Conservation (phyloP, 2,113 vertebrate genomes). For the Lethenteron camtschaticum region DNA sequence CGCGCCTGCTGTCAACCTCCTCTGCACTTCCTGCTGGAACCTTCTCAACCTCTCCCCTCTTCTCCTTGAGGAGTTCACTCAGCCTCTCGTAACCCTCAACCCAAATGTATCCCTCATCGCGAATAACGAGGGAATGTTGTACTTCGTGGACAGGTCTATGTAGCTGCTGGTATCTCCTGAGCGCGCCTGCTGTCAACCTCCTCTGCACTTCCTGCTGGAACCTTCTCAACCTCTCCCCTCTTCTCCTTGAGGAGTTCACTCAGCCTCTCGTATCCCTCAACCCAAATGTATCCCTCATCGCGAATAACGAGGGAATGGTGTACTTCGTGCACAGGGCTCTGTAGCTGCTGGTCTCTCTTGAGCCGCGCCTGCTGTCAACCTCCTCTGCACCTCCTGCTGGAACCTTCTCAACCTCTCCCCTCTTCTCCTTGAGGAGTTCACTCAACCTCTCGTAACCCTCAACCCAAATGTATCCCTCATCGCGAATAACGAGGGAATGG, state of each 20-base stretch:
- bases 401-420: constrained; percentile 35
- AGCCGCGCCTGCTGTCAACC: constrained; percentile 36
- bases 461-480: too few species aligned
- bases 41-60: constrained; percentile 29
- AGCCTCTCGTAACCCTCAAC: constrained; percentile 33
- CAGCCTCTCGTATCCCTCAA: constrained; percentile 33
- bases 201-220: constrained; percentile 52
- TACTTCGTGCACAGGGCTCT: constrained; percentile 26
- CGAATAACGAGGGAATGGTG: too few species aligned
- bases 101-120: too few species aligned
- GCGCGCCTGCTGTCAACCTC: constrained; percentile 36
- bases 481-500: too few species aligned
- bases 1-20: constrained; percentile 36
- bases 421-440: constrained; percentile 24
- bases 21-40: constrained; percentile 52
- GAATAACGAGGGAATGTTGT: neutral
- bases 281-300: too few species aligned
- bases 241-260: constrained; percentile 25
- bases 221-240: constrained; percentile 26
- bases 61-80: constrained; percentile 23
- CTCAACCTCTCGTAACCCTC: constrained; percentile 36
- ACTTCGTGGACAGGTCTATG: constrained; percentile 27
- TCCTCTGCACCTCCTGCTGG: constrained; percentile 34
- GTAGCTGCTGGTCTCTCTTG: constrained; percentile 27
- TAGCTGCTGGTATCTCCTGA: constrained; percentile 26